Conservation (phyloP, 2,888 invertebrate species). For the Leptopilina myrica region DNA sequence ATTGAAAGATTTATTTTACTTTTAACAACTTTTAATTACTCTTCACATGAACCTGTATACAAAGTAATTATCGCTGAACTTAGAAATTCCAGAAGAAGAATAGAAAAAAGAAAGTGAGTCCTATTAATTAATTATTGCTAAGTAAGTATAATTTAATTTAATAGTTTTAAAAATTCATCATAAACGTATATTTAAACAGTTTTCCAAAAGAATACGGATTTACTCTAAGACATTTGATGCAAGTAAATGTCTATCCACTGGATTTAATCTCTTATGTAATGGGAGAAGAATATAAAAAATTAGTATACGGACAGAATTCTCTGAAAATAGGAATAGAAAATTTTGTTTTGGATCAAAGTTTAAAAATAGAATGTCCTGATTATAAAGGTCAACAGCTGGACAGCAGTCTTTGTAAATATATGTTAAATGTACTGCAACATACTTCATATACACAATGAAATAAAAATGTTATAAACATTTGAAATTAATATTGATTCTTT, state of each 20-base stretch:
- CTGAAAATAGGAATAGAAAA: slow-evolving; percentile 79
- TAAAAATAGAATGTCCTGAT: slow-evolving; percentile 81
- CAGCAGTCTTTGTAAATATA: slow-evolving; percentile 76
- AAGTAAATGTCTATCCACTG: slow-evolving; percentile 57
- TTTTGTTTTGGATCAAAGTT: slow-evolving; percentile 81
- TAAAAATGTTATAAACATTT: not conserved
- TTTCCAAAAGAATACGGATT: slow-evolving; percentile 52
- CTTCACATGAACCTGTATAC: slow-evolving; percentile 77
- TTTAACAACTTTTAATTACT: slow-evolving; percentile 81
- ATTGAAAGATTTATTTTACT: slow-evolving; percentile 84
- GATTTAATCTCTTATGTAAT: slow-evolving; percentile 80
- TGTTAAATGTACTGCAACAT: slow-evolving; percentile 77
- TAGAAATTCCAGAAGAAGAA: slow-evolving; percentile 77
- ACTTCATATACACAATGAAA: not conserved
- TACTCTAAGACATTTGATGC: slow-evolving; percentile 54
- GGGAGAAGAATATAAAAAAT: slow-evolving; percentile 79
- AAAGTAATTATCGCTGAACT: slow-evolving; percentile 77
- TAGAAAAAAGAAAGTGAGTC: slow-evolving; percentile 78
- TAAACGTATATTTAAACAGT: slow-evolving; percentile 47
- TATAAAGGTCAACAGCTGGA: slow-evolving; percentile 79
- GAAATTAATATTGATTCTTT: not conserved
- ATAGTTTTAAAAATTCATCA: not conserved
- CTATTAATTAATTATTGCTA: not conserved
- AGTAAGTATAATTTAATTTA: slow-evolving; percentile 31
- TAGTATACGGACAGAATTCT: slow-evolving; percentile 78